Evolutionary conservation across 2,888 invertebrate species (phyloP).

Genomic region (Argyra leucocephala): DNA sequence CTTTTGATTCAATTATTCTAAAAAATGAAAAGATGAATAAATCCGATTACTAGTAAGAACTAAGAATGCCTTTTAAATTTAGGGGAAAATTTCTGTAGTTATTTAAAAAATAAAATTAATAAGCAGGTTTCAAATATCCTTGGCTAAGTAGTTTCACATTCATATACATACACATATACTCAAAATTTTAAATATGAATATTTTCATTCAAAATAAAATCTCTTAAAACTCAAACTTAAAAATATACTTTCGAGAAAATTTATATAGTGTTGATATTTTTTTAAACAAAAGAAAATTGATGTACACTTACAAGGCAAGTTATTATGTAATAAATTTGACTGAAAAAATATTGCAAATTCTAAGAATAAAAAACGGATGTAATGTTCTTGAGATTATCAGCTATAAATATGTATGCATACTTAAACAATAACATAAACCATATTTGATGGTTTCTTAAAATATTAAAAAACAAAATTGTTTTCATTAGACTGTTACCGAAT

Average conservation of each 20-base stretch:
- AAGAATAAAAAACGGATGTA: not conserved
- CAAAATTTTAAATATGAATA: not conserved
- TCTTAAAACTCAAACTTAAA: not conserved
- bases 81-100: not conserved
- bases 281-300: not conserved
- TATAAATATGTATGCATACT: no score
- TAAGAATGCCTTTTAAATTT: not conserved
- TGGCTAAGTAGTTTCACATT: not conserved
- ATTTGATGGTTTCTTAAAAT: no score
- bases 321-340: not conserved
- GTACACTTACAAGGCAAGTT: not conserved
- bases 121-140: not conserved
- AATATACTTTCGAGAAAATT: not conserved
- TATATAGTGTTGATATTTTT: not conserved
- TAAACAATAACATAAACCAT: no score
- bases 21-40: conserved; percentile 7
- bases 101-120: not conserved
- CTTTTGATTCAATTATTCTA: conserved; percentile 15
- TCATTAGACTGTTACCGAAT: no score
- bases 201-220: no score
- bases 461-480: no score
- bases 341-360: not conserved
- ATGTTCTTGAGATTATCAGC: no score
- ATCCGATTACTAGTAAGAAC: not conserved
- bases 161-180: not conserved